phyloP scores from a whole-genome alignment of 2,888 invertebrate species.

The Orgyia antiqua region DNA sequence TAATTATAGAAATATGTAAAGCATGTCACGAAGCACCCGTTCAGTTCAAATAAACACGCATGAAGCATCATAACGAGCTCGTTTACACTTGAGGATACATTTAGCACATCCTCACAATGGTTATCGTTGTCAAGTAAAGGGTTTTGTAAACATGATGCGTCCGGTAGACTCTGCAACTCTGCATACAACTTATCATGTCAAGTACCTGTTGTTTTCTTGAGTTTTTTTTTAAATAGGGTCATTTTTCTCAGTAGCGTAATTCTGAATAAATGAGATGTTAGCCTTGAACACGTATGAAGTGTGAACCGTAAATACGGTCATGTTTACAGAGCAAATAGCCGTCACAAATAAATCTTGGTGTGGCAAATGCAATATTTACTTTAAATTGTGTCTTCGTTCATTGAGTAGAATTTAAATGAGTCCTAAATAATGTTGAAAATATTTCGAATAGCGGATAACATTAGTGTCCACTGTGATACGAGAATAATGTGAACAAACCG shows the following conservation, averaged over 20 bases:
- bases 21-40: constrained; percentile 22
- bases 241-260: constrained; percentile 1
- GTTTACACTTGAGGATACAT: constrained; percentile 25
- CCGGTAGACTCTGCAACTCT: constrained; percentile 14
- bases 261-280: too few species aligned
- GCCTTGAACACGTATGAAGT: too few species aligned
- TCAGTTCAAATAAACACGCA: constrained; percentile 17
- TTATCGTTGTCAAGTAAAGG: constrained; percentile 15
- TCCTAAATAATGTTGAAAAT: too few species aligned
- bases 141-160: constrained; percentile 26
- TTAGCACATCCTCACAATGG: constrained; percentile 34
- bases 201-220: background rate
- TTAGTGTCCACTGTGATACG: too few species aligned
- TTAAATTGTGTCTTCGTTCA: background rate
- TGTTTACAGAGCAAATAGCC: too few species aligned
- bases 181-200: constrained; percentile 12
- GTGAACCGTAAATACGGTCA: background rate
- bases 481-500: too few species aligned
- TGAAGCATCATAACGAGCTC: constrained; percentile 26
- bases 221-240: background rate
- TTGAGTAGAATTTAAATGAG: too few species aligned
- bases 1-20: too few species aligned
- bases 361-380: background rate
- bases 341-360: background rate
- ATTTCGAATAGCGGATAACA: too few species aligned